phyloP scores from a whole-genome alignment of 1,140 invertebrate genomes.

The Tetranychus cinnabarinus region DNA sequence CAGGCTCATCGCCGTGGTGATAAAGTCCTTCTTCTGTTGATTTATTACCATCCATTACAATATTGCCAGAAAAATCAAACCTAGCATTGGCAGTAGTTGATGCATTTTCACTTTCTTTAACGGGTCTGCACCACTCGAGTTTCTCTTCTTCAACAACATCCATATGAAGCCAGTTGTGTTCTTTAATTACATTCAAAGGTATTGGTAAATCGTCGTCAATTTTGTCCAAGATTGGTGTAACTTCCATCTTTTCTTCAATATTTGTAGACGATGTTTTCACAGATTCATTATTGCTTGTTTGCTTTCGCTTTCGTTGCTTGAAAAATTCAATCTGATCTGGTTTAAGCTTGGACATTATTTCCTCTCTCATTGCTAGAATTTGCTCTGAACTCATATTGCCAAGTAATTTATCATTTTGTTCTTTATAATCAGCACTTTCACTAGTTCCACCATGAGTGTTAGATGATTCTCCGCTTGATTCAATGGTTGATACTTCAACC shows the following conservation, averaged over 20 bases:
- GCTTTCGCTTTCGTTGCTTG: background rate
- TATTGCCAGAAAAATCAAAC: constrained; percentile 11
- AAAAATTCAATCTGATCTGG: constrained; percentile 2
- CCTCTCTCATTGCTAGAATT: constrained; percentile 1
- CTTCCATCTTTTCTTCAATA: background rate
- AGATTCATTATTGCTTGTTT: background rate
- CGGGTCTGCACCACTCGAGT: constrained; percentile 9
- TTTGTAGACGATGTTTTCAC: background rate
- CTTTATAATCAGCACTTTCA: constrained; percentile 4
- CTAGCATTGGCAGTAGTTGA: background rate
- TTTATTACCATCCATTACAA: constrained; percentile 2
- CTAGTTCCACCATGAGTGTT: background rate
- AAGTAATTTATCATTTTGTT: constrained; percentile 6
- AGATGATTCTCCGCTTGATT: background rate
- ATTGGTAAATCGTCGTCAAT: background rate
- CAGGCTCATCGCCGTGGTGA: constrained; percentile 12
- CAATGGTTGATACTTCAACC: background rate
- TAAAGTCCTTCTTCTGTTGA: constrained; percentile 8
- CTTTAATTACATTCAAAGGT: constrained; percentile 1
- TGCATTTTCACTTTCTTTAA: background rate
- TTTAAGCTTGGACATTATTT: constrained; percentile 1
- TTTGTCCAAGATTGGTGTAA: background rate
- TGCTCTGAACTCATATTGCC: constrained; percentile 7
- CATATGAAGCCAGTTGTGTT: constrained; percentile 10
- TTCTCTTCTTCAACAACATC: constrained; percentile 11